Evolutionary conservation across 2,113 vertebrate species (phyloP), one percentile per base, ranked within the genome.

Genomic region (Nesogale talazaci): DNA sequence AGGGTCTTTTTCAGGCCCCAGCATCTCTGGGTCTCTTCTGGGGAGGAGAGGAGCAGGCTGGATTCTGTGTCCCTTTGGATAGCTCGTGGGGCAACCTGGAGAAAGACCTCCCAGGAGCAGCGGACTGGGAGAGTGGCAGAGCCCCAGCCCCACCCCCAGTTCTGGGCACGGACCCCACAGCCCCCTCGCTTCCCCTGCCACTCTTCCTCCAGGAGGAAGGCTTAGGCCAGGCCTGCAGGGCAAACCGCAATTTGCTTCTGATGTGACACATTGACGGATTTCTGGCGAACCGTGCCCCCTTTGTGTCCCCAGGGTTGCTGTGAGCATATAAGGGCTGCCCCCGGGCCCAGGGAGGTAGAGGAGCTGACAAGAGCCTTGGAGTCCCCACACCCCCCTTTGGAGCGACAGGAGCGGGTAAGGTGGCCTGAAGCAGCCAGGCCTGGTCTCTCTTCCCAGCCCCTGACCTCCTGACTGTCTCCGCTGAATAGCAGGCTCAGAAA

Each of bases 261-360:
- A 96, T 91, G 77, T 96, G 96, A 96, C 95, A 93, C n/a, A 25
- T 38, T 97, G 96, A 97, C 61, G 76, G 95, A 46, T 94, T 97
- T 78, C 96, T 97, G 96, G 95, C 86, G 3, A 38, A 94, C 2
- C 9, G 46, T 40, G 52, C 52, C 93, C 96, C 70, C 76, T 97
- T 97, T 97, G 95, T 97, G 91, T 96, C 78, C 75, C 63, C 38
- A 77, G 94, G 74, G 89, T 70, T 2, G 38, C 17, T 79, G 40
- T 52, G 85, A 56, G 59, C 83, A 94, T 97, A 96, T 94, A 97
- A 97, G 86, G 92, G 88, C 76, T 0, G 3, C n/a, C 36, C 69
- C 85, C 0, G 9, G 77, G 59, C 92, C 89, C 4, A 2, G 75
- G 59, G 6, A 11, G 56, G 78, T 57, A 22, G 46, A 95, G 87